Evolutionary conservation across 2,797 vertebrate species (phyloP).

Genomic region (Mallotus villosus): DNA sequence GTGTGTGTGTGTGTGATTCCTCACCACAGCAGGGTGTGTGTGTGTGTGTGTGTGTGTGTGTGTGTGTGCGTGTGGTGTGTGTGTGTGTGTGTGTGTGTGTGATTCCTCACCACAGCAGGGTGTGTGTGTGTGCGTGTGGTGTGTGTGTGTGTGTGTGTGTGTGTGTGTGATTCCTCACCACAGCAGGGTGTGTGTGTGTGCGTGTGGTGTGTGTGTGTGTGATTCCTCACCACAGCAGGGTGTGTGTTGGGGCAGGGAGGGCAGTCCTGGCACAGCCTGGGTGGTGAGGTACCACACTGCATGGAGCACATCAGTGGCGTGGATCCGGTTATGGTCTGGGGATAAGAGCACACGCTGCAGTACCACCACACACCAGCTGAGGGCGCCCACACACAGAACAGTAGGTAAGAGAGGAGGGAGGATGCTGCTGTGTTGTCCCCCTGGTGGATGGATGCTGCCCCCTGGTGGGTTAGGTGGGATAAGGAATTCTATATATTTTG

Average conservation of each 20-base stretch:
- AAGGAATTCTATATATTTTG: no score
- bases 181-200: conserved; percentile 83
- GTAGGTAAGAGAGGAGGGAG: neutral
- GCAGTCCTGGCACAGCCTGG: conserved; percentile 80
- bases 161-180: conserved; percentile 67
- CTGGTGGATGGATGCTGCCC: conserved; percentile 1
- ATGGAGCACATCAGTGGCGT: conserved; percentile 97
- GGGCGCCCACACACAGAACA: neutral
- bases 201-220: neutral
- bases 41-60: no score
- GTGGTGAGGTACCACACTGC: conserved; percentile 99
- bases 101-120: conserved; percentile 82
- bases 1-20: conserved; percentile 5
- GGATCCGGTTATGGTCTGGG: conserved; percentile 95
- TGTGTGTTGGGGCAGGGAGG: conserved; percentile 79
- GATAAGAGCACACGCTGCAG: neutral
- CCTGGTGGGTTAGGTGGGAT: neutral
- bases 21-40: conserved; percentile 88
- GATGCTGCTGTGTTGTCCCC: no score
- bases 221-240: conserved; percentile 82
- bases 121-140: conserved; percentile 66
- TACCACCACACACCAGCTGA: neutral
- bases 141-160: no score
- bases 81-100: conserved; percentile 5
- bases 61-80: neutral